Conservation (phyloP, 2,113 vertebrate genomes). For the Engystomops pustulosus region DNA sequence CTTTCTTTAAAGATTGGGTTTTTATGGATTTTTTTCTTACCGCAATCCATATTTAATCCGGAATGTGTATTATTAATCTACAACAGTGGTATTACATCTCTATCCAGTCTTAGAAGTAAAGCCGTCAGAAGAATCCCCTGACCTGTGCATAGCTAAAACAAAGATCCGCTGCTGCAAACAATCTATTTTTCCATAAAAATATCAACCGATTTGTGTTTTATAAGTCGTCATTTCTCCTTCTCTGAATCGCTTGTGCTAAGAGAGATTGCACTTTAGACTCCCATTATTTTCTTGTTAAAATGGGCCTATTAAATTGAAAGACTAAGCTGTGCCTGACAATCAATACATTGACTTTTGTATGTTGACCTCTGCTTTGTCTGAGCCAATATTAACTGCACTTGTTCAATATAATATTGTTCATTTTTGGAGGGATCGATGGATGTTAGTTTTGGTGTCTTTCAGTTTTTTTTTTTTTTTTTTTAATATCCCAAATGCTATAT, state of each 20-base stretch:
- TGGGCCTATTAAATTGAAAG: conserved; percentile 53
- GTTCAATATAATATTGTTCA: conserved; percentile 52
- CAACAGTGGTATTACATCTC: neutral
- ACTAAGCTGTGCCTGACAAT: conserved; percentile 35
- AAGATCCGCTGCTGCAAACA: neutral
- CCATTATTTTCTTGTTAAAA: conserved; percentile 53
- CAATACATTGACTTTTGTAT: conserved; percentile 51
- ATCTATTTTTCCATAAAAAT: conserved; percentile 18
- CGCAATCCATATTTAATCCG: conserved; percentile 4
- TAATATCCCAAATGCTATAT: conserved; percentile 29
- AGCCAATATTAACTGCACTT: conserved; percentile 52
- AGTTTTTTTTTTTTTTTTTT: conserved; percentile 29
- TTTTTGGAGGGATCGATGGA: conserved; percentile 51
- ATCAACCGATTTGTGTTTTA: neutral
- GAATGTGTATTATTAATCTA: conserved; percentile 5
- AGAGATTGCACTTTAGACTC: conserved; percentile 39
- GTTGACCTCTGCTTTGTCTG: conserved; percentile 53
- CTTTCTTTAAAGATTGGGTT: conserved; percentile 19
- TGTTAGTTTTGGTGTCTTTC: conserved; percentile 17
- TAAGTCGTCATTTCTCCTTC: conserved; percentile 8
- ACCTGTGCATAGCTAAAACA: neutral
- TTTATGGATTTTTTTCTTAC: conserved; percentile 26
- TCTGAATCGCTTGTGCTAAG: conserved; percentile 31
- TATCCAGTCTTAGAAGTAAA: neutral
- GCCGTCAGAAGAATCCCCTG: neutral